These are phyloP conservation scores for Aphyosemion australe DNA, from an alignment of 2,113 vertebrate genomes.

Conservation along the genomic window DNA sequence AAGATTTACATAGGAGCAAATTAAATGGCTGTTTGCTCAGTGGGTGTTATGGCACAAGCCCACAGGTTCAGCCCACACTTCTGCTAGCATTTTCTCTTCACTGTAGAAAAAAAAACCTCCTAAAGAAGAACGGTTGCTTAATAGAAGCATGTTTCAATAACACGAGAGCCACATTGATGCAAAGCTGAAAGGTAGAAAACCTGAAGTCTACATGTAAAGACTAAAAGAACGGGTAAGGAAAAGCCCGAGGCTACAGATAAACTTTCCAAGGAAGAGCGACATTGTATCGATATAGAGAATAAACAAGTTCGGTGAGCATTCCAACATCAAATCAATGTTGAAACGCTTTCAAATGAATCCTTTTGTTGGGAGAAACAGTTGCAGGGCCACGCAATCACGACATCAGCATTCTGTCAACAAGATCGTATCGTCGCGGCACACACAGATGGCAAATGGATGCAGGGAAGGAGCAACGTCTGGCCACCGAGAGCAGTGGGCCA, in stretches of 20 bases:
- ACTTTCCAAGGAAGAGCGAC: neutral
- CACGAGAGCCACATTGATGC: constrained; percentile 46
- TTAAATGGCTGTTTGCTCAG: constrained; percentile 50
- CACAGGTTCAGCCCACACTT: constrained; percentile 54
- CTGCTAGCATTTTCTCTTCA: constrained; percentile 45
- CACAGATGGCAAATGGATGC: constrained; percentile 75
- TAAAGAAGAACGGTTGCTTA: constrained; percentile 14
- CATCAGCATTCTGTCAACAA: constrained; percentile 24
- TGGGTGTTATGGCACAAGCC: constrained; percentile 37
- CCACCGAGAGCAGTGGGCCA: constrained; percentile 53
- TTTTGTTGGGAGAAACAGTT: constrained; percentile 32
- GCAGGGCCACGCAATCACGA: constrained; percentile 19
- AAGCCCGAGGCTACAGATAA: constrained; percentile 24
- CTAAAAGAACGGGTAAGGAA: constrained; percentile 31
- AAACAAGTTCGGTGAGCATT: too few relatives aligned
- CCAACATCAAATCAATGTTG: constrained; percentile 23
- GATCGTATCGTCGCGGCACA: constrained; percentile 34
- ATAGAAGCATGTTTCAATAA: constrained; percentile 41
- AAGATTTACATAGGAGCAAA: constrained; percentile 55
- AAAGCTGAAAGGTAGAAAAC: constrained; percentile 33
- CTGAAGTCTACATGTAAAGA: constrained; percentile 20
- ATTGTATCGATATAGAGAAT: too few relatives aligned
- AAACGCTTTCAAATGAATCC: constrained; percentile 5
- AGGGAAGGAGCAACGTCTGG: constrained; percentile 45
- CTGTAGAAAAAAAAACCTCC: constrained; percentile 42